phyloP scores from a whole-genome alignment of 2,113 vertebrate genomes.

The Cebidichthys violaceus region DNA sequence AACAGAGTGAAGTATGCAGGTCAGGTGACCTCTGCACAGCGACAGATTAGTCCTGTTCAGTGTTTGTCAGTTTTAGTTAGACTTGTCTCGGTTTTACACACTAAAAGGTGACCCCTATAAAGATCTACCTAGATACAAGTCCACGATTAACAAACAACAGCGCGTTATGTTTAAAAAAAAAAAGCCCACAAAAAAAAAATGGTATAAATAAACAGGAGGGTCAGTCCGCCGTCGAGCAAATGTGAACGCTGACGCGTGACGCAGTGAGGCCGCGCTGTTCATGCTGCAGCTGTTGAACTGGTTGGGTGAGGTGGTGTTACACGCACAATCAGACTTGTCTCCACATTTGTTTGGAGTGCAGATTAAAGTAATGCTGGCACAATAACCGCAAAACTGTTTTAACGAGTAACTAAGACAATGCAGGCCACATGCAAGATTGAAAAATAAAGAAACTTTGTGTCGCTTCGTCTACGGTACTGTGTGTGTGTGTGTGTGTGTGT shows the following conservation, averaged over 20 bases:
- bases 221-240: conserved; percentile 16
- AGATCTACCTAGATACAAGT: not conserved
- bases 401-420: not conserved
- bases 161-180: too few species aligned
- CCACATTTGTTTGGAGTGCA: conserved; percentile 48
- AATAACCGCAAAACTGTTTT: conserved; percentile 4
- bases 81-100: not conserved
- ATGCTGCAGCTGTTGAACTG: conserved; percentile 43
- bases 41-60: conserved; percentile 5
- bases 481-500: too few species aligned
- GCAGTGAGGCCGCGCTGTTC: conserved; percentile 15
- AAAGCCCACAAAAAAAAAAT: too few species aligned
- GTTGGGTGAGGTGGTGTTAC: conserved; percentile 33
- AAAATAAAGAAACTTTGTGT: not conserved
- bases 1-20: conserved; percentile 67
- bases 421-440: not conserved
- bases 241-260: conserved; percentile 31
- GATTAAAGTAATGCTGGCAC: conserved; percentile 35
- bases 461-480: not conserved
- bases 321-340: conserved; percentile 5
- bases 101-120: not conserved
- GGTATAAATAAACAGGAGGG: not conserved
- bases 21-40: conserved; percentile 55
- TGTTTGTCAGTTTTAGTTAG: not conserved
- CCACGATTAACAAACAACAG: not conserved